A percentile compares a stretch with the other conserved stretches of the same genome.
phyloP scores from a whole-genome alignment of 2,113 vertebrate genomes.

The Grallaria varia region DNA sequence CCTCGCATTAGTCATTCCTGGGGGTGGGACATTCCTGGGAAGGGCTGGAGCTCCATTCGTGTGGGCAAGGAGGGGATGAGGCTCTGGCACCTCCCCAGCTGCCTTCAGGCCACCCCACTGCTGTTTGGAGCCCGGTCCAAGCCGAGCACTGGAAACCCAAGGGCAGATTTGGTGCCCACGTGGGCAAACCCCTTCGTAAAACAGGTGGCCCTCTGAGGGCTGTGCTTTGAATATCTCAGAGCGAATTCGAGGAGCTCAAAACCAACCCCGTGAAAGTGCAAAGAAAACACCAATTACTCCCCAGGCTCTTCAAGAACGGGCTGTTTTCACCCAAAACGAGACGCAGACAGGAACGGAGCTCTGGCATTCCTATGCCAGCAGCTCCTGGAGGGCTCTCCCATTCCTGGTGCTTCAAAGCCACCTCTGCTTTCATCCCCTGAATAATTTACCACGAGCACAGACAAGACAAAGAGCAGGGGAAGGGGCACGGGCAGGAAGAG shows the following conservation, averaged over 20 bases:
- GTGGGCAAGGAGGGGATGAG: background rate
- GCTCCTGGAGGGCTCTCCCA: background rate
- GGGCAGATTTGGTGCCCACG: background rate
- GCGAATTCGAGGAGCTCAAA: background rate
- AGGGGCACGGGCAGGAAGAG: accelerated
- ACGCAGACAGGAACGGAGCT: accelerated
- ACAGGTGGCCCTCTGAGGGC: accelerated
- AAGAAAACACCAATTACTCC: background rate
- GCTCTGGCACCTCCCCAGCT: accelerated
- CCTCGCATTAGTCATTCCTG: too few relatives aligned
- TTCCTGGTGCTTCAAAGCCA: background rate
- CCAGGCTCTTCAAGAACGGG: accelerated
- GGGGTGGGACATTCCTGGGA: too few relatives aligned
- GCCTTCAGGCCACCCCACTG: accelerated
- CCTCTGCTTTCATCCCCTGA: background rate
- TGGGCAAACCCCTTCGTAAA: accelerated
- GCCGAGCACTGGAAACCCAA: background rate
- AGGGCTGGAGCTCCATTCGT: background rate
- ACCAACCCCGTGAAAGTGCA: too few relatives aligned
- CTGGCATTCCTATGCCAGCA: background rate
- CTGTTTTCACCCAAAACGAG: background rate
- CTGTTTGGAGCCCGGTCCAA: accelerated
- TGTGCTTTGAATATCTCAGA: accelerated
- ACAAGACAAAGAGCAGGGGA: background rate
- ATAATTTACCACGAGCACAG: background rate